A percentile compares a stretch with the other conserved stretches of the same genome.
Conservation (phyloP, 2,888 invertebrate species). For the Hypena proboscidalis region DNA sequence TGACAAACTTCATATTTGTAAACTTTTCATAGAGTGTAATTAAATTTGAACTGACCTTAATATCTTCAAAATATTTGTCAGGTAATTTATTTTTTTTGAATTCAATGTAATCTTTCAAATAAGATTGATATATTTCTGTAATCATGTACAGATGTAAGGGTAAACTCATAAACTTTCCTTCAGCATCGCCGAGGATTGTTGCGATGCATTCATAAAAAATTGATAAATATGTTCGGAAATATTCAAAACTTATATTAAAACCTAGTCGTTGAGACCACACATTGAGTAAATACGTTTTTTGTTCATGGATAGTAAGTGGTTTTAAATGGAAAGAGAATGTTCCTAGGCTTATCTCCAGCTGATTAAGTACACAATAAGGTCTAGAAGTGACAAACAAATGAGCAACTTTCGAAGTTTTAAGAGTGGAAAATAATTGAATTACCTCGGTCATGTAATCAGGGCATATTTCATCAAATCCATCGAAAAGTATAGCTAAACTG, state of each 20-base stretch:
- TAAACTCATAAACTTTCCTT: conserved; percentile 18
- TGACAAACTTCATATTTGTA: conserved; percentile 26
- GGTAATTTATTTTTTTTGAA: too few relatives aligned
- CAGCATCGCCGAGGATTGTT: too few relatives aligned
- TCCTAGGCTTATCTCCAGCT: conserved; percentile 32
- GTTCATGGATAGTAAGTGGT: conserved; percentile 20
- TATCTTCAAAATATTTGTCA: not conserved
- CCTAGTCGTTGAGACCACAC: conserved; percentile 14
- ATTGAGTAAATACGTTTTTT: conserved; percentile 20
- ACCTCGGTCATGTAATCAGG: conserved; percentile 31
- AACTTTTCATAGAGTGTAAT: conserved; percentile 23
- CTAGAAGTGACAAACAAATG: conserved; percentile 39
- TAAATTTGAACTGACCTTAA: conserved; percentile 1
- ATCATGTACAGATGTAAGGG: conserved; percentile 36
- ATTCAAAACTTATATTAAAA: not conserved
- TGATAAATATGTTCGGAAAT: not conserved
- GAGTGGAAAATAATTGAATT: conserved; percentile 20
- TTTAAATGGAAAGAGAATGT: conserved; percentile 33
- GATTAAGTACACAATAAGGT: conserved; percentile 23
- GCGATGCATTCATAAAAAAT: not conserved
- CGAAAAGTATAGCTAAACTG: conserved; percentile 26
- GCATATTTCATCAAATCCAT: conserved; percentile 44
- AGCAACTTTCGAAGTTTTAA: conserved; percentile 21
- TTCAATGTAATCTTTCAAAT: conserved; percentile 7
- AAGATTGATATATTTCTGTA: conserved; percentile 19